Evolutionary conservation across 2,888 invertebrate genomes (phyloP).

Genomic region (Leptopilina drosophilae): DNA sequence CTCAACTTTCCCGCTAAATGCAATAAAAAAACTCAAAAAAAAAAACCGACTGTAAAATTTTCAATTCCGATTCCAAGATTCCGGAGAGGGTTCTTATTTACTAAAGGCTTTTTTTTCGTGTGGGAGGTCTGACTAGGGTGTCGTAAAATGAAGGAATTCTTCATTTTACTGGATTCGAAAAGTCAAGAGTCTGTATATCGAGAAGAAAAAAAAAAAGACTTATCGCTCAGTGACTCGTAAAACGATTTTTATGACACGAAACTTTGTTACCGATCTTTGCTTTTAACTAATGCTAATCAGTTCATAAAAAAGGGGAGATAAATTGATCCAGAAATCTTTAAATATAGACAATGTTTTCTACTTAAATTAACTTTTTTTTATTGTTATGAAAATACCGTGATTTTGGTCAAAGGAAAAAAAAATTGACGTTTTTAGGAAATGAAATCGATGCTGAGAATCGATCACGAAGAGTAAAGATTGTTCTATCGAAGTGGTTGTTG

Average conservation of each 20-base stretch:
- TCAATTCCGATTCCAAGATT: neutral
- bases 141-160: conserved; percentile 35
- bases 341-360: neutral
- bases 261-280: conserved; percentile 30
- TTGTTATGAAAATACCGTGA: neutral
- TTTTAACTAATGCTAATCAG: conserved; percentile 32
- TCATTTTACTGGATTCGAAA: conserved; percentile 30
- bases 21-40: neutral
- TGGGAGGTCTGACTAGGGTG: conserved; percentile 17
- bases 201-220: neutral
- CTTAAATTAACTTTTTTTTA: neutral
- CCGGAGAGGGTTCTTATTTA: neutral
- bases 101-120: conserved; percentile 12
- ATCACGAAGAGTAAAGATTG: conserved; percentile 38
- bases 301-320: conserved; percentile 2
- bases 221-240: conserved; percentile 12
- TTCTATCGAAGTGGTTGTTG: neutral
- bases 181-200: neutral
- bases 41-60: conserved; percentile 29
- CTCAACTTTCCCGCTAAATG: conserved; percentile 18
- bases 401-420: too few relatives aligned
- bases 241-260: conserved; percentile 28
- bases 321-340: neutral
- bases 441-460: conserved; percentile 32
- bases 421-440: neutral